Percentiles rank a stretch among this genome's conserved stretches.
phyloP scores from a whole-genome alignment of 2,888 invertebrate species.

The Drosophila kambysellisi region DNA sequence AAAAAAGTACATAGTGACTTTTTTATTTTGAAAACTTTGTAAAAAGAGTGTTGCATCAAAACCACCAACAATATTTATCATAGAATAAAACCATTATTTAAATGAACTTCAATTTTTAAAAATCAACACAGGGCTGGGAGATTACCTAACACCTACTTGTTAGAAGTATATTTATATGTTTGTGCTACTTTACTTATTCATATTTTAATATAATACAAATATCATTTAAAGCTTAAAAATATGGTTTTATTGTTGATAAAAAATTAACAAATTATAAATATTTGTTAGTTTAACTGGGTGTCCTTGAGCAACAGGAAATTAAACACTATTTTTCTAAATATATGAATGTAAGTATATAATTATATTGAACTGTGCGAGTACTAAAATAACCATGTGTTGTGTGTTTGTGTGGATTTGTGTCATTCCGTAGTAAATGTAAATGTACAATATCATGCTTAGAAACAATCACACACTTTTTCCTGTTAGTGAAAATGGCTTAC shows the following conservation, averaged over 20 bases:
- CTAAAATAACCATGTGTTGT: slow-evolving; percentile 2
- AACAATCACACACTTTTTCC: slow-evolving; percentile 7
- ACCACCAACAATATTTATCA: background rate
- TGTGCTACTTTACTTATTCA: background rate
- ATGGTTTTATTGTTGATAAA: slow-evolving; percentile 6
- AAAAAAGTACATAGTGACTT: background rate
- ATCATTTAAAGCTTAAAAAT: slow-evolving; percentile 20
- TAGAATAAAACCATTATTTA: background rate
- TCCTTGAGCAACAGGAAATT: slow-evolving; percentile 16
- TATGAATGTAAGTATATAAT: slow-evolving; percentile 7
- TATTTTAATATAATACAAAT: background rate
- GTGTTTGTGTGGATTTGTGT: slow-evolving; percentile 2
- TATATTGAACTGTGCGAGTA: slow-evolving; percentile 17
- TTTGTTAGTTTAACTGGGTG: slow-evolving; percentile 4
- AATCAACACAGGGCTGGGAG: background rate
- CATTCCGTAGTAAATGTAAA: slow-evolving; percentile 3
- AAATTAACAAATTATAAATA: slow-evolving; percentile 14
- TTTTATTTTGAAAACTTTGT: background rate
- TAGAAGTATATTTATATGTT: background rate
- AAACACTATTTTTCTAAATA: background rate
- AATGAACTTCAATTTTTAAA: background rate
- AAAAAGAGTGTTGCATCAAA: background rate
- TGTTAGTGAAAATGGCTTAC: slow-evolving; percentile 7
- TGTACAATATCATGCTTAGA: slow-evolving; percentile 8
- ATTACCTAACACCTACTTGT: background rate